Percentiles rank a stretch among this genome's conserved stretches.
Evolutionary conservation across 2,113 vertebrate genomes (phyloP).

Genomic region (Hippocampus abdominalis): DNA sequence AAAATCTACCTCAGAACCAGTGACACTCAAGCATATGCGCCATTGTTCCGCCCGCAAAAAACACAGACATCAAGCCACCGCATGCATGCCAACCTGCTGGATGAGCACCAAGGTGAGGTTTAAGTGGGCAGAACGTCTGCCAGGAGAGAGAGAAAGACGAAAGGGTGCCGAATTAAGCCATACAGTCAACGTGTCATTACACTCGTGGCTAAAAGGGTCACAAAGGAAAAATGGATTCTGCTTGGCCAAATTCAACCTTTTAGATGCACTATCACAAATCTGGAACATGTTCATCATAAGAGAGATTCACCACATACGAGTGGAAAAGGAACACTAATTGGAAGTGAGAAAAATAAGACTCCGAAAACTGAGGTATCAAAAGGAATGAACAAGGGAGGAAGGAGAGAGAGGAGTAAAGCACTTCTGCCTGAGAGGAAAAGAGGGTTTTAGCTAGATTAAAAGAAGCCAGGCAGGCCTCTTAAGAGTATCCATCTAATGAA

Average conservation of each 20-base stretch:
- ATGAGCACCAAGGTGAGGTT: too few relatives aligned
- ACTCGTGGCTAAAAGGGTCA: too few relatives aligned
- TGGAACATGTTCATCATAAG: conserved; percentile 42
- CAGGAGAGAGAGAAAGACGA: conserved; percentile 13
- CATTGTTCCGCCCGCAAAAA: too few relatives aligned
- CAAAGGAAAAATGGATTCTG: neutral
- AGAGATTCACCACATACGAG: conserved; percentile 34
- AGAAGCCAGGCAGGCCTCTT: conserved; percentile 81
- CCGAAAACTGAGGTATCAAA: conserved; percentile 21
- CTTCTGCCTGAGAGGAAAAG: conserved; percentile 52
- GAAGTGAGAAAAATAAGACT: conserved; percentile 26
- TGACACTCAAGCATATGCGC: too few relatives aligned
- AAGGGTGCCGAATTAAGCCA: conserved; percentile 10
- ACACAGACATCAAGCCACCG: too few relatives aligned
- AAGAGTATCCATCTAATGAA: conserved; percentile 94
- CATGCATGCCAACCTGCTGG: too few relatives aligned
- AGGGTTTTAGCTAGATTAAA: conserved; percentile 86
- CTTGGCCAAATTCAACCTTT: conserved; percentile 13
- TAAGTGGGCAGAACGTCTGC: too few relatives aligned
- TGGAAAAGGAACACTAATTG: conserved; percentile 7
- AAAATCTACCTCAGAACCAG: too few relatives aligned
- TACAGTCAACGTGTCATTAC: too few relatives aligned
- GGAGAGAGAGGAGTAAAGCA: conserved; percentile 29
- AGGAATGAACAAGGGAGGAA: conserved; percentile 1
- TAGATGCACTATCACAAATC: conserved; percentile 29